phyloP scores from a whole-genome alignment of 2,888 invertebrate species.

The Amiota mariae region DNA sequence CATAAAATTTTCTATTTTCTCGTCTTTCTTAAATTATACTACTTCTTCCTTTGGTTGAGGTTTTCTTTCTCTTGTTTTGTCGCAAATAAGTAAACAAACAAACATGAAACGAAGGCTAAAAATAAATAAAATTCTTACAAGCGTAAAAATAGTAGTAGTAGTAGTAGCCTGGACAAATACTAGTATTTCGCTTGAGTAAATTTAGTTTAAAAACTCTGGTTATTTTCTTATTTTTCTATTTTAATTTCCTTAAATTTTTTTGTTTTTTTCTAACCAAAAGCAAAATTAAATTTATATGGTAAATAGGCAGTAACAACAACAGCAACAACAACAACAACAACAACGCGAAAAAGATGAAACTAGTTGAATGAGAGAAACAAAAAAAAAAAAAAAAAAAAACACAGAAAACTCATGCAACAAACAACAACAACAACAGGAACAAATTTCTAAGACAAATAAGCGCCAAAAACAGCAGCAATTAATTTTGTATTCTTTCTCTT shows the following conservation, averaged over 20 bases:
- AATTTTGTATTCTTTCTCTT: slow-evolving; percentile 48
- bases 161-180: neutral
- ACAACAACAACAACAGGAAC: slow-evolving; percentile 47
- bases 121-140: slow-evolving; percentile 9
- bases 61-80: no score
- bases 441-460: slow-evolving; percentile 69
- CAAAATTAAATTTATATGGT: slow-evolving; percentile 68
- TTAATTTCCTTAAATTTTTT: no score
- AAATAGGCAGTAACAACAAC: slow-evolving; percentile 57
- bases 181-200: slow-evolving; percentile 56
- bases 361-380: neutral
- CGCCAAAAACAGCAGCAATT: slow-evolving; percentile 65
- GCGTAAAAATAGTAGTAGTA: slow-evolving; percentile 13
- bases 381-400: no score
- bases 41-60: no score
- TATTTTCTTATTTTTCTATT: no score
- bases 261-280: slow-evolving; percentile 55
- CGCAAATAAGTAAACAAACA: neutral
- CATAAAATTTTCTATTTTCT: no score
- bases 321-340: slow-evolving; percentile 40
- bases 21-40: no score
- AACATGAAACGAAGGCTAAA: neutral
- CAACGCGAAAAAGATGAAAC: slow-evolving; percentile 12
- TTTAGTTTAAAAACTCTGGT: slow-evolving; percentile 40
- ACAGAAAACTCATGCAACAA: neutral